Percentiles rank a stretch among this genome's conserved stretches.
Evolutionary conservation across 2,797 vertebrate species (phyloP).

Genomic region (Eleutherodactylus coqui): DNA sequence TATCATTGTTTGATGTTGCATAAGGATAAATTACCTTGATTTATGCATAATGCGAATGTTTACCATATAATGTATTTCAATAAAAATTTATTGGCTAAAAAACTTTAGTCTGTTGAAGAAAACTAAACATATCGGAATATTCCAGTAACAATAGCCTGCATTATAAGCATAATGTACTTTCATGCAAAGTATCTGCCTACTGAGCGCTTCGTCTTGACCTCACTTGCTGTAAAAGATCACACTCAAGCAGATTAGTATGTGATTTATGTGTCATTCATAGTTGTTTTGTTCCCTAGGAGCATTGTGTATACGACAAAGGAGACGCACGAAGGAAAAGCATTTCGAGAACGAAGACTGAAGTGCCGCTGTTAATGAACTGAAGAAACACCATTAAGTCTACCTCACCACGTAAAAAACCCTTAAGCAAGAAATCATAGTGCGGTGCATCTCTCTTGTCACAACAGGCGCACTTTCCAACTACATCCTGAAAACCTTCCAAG

Average conservation of each 20-base stretch:
- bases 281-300: not conserved
- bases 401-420: not conserved
- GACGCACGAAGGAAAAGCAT: not conserved
- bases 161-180: not conserved
- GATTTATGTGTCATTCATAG: conserved; percentile 12
- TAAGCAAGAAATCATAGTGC: not conserved
- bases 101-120: too few species aligned
- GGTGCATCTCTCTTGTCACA: not conserved
- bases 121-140: not conserved
- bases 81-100: too few species aligned
- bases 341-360: not conserved
- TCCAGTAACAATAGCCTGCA: not conserved
- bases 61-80: too few species aligned
- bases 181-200: not conserved
- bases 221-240: not conserved
- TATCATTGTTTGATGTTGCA: too few species aligned
- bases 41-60: too few species aligned
- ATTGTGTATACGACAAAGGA: not conserved
- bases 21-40: too few species aligned
- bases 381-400: conserved; percentile 12
- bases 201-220: not conserved
- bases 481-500: too few species aligned
- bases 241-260: not conserved
- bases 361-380: not conserved
- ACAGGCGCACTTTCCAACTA: not conserved